These are phyloP conservation scores for Temnothorax rugatulus DNA, from an alignment of 2,888 invertebrate species.

Conservation along the genomic window DNA sequence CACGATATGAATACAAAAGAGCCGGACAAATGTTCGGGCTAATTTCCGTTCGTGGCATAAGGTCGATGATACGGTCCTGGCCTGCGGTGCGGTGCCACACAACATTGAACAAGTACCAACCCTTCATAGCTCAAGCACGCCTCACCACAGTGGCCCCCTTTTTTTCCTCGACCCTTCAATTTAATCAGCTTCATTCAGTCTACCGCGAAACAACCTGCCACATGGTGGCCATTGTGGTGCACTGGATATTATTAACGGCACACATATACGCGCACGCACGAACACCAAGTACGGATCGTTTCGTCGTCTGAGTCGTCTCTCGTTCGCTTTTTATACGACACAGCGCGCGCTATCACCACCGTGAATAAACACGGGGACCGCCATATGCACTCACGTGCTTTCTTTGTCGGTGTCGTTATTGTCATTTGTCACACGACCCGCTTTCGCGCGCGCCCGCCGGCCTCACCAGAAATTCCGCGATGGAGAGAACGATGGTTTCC, in stretches of 20 bases:
- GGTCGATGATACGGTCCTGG: constrained; percentile 57
- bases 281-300: constrained; percentile 59
- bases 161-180: constrained; percentile 78
- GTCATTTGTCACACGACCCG: constrained; percentile 66
- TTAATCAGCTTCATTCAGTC: constrained; percentile 83
- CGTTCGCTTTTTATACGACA: constrained; percentile 43
- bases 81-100: constrained; percentile 58
- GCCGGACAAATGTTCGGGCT: constrained; percentile 46
- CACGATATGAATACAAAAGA: constrained; percentile 24
- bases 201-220: constrained; percentile 83
- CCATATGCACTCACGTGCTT: constrained; percentile 71
- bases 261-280: constrained; percentile 32
- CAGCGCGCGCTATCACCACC: constrained; percentile 63
- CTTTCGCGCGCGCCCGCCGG: not conserved
- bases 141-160: constrained; percentile 56
- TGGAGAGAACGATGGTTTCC: constrained; percentile 12
- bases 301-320: constrained; percentile 60
- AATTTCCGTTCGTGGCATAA: constrained; percentile 64
- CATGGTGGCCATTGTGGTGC: constrained; percentile 79
- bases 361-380: constrained; percentile 72
- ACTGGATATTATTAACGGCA: constrained; percentile 76
- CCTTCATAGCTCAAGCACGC: constrained; percentile 77
- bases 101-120: constrained; percentile 78
- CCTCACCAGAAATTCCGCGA: constrained; percentile 25
- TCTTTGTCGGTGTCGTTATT: constrained; percentile 67